Conservation (phyloP, 35 echinoderm and acorn worm species). For the Diadema setosum region DNA sequence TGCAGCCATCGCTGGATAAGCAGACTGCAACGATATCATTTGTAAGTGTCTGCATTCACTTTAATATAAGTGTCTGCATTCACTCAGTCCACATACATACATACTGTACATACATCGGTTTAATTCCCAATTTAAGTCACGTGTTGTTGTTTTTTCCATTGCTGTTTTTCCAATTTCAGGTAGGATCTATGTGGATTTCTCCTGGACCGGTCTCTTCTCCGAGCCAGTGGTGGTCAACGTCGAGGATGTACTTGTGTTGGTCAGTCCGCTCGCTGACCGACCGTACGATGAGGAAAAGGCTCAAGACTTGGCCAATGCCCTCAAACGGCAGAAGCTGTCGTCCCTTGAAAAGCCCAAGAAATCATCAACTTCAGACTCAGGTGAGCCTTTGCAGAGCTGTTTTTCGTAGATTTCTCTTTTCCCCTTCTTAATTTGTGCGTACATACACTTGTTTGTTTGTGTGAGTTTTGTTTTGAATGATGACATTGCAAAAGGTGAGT, state of each 20-base stretch:
- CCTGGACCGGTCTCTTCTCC: slow-evolving; percentile 87
- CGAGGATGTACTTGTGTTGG: slow-evolving; percentile 86
- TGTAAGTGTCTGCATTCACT: too few species aligned
- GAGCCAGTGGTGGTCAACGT: slow-evolving; percentile 74
- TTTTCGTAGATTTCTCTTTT: neutral
- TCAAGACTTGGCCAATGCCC: slow-evolving; percentile 51
- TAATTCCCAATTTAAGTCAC: neutral
- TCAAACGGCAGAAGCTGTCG: slow-evolving; percentile 69
- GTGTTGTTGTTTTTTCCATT: neutral
- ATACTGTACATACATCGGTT: neutral
- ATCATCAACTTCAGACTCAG: neutral
- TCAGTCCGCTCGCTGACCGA: slow-evolving; percentile 66
- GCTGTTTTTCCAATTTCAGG: slow-evolving; percentile 28
- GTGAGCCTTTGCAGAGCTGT: too few species aligned
- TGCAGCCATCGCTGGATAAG: too few species aligned
- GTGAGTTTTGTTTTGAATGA: neutral
- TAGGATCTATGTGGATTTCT: slow-evolving; percentile 66
- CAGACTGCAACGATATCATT: too few species aligned
- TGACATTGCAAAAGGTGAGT: too few species aligned
- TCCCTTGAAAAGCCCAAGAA: slow-evolving; percentile 72
- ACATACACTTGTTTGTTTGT: neutral
- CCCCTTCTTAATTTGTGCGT: neutral
- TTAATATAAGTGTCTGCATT: too few species aligned
- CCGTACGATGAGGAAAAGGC: slow-evolving; percentile 85
- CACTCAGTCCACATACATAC: neutral